Evolutionary conservation across 2,888 invertebrate species (phyloP).

Genomic region (Chrysomela aeneicollis): DNA sequence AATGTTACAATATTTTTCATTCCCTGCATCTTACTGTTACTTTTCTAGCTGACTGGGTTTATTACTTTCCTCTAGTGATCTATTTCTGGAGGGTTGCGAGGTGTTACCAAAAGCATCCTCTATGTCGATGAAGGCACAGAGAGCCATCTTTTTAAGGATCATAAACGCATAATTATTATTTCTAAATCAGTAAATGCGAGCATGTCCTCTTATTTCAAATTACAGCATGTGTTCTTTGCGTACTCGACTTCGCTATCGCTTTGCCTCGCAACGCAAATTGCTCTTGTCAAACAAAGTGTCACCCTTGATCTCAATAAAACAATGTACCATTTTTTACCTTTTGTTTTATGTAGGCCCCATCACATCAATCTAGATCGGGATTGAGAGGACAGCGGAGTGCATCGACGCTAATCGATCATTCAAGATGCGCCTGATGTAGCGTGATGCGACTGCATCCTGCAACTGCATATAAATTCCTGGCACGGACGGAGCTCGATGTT

Average conservation of each 20-base stretch:
- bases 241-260: too few species aligned
- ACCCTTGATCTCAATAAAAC: too few species aligned
- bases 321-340: too few species aligned
- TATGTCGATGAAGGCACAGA: neutral
- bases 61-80: conserved; percentile 10
- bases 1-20: too few species aligned
- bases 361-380: neutral
- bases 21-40: too few species aligned
- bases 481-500: conserved; percentile 37
- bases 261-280: too few species aligned
- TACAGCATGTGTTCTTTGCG: too few species aligned
- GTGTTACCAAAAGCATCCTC: conserved; percentile 6
- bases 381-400: conserved; percentile 26
- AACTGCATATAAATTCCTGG: conserved; percentile 38
- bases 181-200: too few species aligned
- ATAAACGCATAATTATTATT: too few species aligned
- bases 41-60: neutral
- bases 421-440: conserved; percentile 33
- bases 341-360: too few species aligned
- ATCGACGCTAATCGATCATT: conserved; percentile 31
- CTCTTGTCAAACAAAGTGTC: too few species aligned
- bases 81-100: neutral
- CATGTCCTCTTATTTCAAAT: too few species aligned
- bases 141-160: neutral
- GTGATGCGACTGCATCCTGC: conserved; percentile 33